Evolutionary conservation across 2,888 invertebrate genomes (phyloP).

Genomic region (Agrotis exclamationis): DNA sequence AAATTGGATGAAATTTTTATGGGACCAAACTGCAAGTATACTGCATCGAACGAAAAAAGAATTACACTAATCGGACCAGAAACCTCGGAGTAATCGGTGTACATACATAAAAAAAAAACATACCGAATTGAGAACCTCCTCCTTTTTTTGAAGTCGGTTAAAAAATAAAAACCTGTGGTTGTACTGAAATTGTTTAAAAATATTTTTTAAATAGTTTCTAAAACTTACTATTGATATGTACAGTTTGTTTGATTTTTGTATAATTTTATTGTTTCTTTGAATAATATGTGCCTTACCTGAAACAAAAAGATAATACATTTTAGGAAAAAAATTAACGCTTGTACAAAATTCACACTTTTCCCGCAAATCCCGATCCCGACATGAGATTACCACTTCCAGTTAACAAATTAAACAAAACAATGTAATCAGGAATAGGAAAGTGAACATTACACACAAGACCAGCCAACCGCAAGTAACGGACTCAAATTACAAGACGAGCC

Average conservation of each 20-base stretch:
- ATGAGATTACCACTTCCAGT: slow-evolving; percentile 14
- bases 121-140: too few species aligned
- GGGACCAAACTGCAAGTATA: too few species aligned
- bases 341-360: neutral
- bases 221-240: slow-evolving; percentile 17
- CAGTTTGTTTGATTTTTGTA: neutral
- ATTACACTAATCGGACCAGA: too few species aligned
- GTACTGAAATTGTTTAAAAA: too few species aligned
- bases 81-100: too few species aligned
- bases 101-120: too few species aligned
- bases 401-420: slow-evolving; percentile 47
- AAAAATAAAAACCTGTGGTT: too few species aligned
- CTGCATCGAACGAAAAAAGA: too few species aligned
- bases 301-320: neutral
- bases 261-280: neutral
- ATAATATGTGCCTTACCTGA: slow-evolving; percentile 28
- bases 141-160: too few species aligned
- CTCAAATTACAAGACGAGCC: slow-evolving; percentile 33
- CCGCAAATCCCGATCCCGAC: neutral
- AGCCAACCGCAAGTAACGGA: slow-evolving; percentile 54
- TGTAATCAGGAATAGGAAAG: slow-evolving; percentile 49
- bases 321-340: too few species aligned
- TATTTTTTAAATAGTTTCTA: too few species aligned
- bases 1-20: too few species aligned
- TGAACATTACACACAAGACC: slow-evolving; percentile 53